Percentiles rank a stretch among this genome's conserved stretches.
Conservation (phyloP, 1,140 invertebrate species). For the Nylanderia fulva region DNA sequence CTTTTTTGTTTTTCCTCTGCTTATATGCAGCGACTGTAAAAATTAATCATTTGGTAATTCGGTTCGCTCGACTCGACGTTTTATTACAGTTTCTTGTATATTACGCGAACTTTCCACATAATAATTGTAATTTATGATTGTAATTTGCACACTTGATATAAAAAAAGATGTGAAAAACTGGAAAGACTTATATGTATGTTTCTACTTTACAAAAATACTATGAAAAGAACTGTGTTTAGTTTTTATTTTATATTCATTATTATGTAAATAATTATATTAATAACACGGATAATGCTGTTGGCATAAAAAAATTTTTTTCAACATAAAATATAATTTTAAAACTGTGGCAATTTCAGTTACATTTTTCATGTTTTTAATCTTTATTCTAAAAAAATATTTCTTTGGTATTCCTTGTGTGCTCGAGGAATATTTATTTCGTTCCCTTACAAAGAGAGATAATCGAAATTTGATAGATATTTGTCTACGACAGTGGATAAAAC, state of each 20-base stretch:
- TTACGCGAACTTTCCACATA: background rate
- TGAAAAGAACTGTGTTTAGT: background rate
- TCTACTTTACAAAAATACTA: background rate
- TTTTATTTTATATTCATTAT: background rate
- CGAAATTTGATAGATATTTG: too few relatives aligned
- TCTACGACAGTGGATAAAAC: background rate
- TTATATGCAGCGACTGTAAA: background rate
- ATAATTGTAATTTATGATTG: background rate
- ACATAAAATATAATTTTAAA: background rate
- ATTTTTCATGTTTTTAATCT: background rate
- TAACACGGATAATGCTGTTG: background rate
- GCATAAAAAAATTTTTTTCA: background rate
- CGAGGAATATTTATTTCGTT: too few relatives aligned
- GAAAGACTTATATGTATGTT: background rate
- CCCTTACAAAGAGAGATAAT: too few relatives aligned
- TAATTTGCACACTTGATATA: background rate
- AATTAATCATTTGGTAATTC: background rate
- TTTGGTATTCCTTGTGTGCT: too few relatives aligned
- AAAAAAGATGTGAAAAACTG: background rate
- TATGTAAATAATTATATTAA: slow-evolving; percentile 38
- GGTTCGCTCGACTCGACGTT: background rate
- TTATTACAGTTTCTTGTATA: background rate
- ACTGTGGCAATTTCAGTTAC: background rate
- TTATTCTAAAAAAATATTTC: background rate
- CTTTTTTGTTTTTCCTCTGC: background rate